Evolutionary conservation across 2,888 invertebrate genomes (phyloP).

Genomic region (Sicus ferrugineus): DNA sequence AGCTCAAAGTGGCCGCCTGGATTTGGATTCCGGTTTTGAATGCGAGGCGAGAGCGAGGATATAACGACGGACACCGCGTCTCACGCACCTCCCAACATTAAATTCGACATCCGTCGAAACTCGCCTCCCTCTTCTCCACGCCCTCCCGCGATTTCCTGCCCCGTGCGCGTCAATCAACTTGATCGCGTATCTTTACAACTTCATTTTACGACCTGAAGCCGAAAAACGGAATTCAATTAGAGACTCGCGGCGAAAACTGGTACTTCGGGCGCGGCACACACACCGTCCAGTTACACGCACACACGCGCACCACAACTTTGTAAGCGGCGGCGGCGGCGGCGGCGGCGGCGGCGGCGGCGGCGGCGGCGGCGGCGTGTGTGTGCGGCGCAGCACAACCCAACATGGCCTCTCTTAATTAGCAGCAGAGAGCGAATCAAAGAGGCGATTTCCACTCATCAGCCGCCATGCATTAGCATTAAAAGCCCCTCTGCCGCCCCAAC

Average conservation of each 20-base stretch:
- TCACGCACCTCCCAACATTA: too few relatives aligned
- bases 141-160: conserved; percentile 33
- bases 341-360: too few relatives aligned
- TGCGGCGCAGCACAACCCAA: conserved; percentile 13
- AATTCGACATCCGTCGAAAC: too few relatives aligned
- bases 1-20: too few relatives aligned
- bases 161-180: conserved; percentile 45
- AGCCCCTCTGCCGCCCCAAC: background rate
- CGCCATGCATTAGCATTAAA: conserved; percentile 49
- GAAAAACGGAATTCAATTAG: conserved; percentile 31
- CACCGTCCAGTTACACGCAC: background rate
- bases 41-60: too few relatives aligned
- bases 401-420: conserved; percentile 50
- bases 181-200: conserved; percentile 52
- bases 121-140: conserved; percentile 6
- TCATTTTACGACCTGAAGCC: conserved; percentile 49
- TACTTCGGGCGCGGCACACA: conserved; percentile 21
- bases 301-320: too few relatives aligned
- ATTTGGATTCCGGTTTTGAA: too few relatives aligned
- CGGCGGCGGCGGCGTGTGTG: too few relatives aligned
- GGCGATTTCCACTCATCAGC: conserved; percentile 32
- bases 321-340: too few relatives aligned
- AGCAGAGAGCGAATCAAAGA: conserved; percentile 17
- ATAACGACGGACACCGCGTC: too few relatives aligned
- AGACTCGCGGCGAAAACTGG: conserved; percentile 41